A percentile compares a stretch with the other conserved stretches of the same genome.
These are phyloP conservation scores for Cephus rjabovi DNA, from an alignment of 2,888 invertebrate genomes.

Conservation along the genomic window DNA sequence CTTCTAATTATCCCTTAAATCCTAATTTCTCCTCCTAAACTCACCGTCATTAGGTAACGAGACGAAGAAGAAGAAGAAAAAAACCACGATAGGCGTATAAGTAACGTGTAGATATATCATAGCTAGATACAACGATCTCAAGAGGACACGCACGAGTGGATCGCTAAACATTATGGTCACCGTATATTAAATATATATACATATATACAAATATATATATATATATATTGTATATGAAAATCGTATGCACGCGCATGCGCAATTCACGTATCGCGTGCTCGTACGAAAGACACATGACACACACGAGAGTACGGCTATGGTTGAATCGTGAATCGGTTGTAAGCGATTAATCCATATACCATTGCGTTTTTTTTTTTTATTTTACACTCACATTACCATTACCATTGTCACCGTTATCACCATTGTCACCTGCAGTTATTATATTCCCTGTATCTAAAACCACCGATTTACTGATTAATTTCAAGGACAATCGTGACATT, in stretches of 20 bases:
- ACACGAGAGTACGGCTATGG: conserved; percentile 47
- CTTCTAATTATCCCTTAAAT: background rate
- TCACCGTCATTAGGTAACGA: conserved; percentile 11
- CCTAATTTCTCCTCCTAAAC: background rate
- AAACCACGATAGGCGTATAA: conserved; percentile 49
- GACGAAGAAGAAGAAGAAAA: conserved; percentile 9
- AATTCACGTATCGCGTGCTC: conserved; percentile 23
- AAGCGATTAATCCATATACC: conserved; percentile 21
- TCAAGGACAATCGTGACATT: background rate
- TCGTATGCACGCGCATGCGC: conserved; percentile 24
- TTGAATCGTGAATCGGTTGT: conserved; percentile 62
- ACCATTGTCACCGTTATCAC: conserved; percentile 2
- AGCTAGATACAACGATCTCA: conserved; percentile 66
- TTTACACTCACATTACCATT: conserved; percentile 2
- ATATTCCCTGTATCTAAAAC: background rate
- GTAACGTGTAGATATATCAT: conserved; percentile 65
- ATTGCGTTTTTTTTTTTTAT: conserved; percentile 9
- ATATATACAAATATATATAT: conserved; percentile 21
- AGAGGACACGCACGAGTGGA: conserved; percentile 45
- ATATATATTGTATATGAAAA: conserved; percentile 20
- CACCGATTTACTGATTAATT: background rate
- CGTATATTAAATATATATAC: conserved; percentile 27
- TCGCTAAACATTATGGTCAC: conserved; percentile 43
- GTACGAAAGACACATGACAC: conserved; percentile 11
- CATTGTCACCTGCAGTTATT: conserved; percentile 11